Base-by-base conservation (phyloP, 2,888 invertebrate species). In the Agriotes lineatus region DNA sequence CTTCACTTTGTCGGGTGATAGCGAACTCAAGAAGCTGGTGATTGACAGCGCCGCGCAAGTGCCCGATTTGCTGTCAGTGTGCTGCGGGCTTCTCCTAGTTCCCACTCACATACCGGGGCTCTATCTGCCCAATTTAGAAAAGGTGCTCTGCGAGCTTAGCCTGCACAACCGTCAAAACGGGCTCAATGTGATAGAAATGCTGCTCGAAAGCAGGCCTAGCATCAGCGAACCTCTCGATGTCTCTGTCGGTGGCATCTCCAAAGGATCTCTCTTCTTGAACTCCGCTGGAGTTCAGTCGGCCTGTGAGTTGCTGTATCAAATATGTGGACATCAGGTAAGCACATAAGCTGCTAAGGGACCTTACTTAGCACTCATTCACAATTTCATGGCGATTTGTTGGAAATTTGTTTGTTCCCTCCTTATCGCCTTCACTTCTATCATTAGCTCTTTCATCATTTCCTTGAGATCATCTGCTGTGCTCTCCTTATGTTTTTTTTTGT, bases 241-340 rank as follows among this genome's bases (percentile, higher is more conserved):
- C 2, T 72, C 79, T 6, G n/a, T n/a, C n/a, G 78, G 82, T 50
- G 79, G 77, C 62, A 75, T 78, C 9, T 79, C 80, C 73, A 82
- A 81, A 35, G 81, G 82, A 39, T 75, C 79, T 58, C 67, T 82
- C 25, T 72, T 82, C 54, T 77, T 83, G 58, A 83, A 84, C 80
- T 75, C 82, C 0, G 81, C 81, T 14, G 83, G 83, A 1, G 82
- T 85, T 58, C 89, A 90, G 70, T 88, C 90, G 30, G 92, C 95
- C 22, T 94, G 96, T 76, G 93, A 94, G 83, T 86, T 95, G 66
- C 86, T 95, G 63, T 93, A 93, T 76, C 92, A 93, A 82, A 87
- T 96, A 68, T 95, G 95, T 76, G 90, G 60, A 85, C 88, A 83
- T 75, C 82, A 83, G 78, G 82, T 82, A 75, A 75, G 72, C 25